Evolutionary conservation across 2,888 invertebrate species (phyloP).

Genomic region (Ennomos erosarius): DNA sequence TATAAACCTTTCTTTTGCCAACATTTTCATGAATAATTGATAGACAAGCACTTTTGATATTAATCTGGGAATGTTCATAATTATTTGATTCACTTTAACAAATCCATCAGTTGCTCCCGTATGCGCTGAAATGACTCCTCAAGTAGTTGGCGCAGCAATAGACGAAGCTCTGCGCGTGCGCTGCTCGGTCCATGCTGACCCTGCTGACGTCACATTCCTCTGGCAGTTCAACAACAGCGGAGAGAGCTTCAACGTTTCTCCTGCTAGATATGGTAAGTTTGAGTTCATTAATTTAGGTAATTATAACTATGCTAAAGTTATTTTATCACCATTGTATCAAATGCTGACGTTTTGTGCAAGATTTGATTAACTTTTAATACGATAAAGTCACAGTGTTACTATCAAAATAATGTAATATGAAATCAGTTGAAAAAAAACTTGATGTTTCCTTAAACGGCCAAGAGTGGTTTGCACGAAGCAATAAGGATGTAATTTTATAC

Average conservation of each 20-base stretch:
- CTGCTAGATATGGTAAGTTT: slow-evolving; percentile 83
- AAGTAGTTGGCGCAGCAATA: slow-evolving; percentile 93
- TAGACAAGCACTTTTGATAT: neutral
- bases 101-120: slow-evolving; percentile 90
- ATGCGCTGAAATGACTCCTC: slow-evolving; percentile 89
- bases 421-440: too few species aligned
- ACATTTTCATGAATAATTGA: neutral
- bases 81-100: neutral
- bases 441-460: too few species aligned
- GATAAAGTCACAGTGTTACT: too few species aligned
- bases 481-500: too few species aligned
- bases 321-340: too few species aligned
- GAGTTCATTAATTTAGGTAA: too few species aligned
- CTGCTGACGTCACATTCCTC: slow-evolving; percentile 92
- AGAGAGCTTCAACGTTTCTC: slow-evolving; percentile 93
- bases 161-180: slow-evolving; percentile 93
- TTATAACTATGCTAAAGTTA: too few species aligned
- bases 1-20: neutral
- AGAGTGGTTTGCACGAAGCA: too few species aligned
- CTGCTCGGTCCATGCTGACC: slow-evolving; percentile 95
- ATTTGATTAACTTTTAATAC: too few species aligned
- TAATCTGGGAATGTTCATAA: neutral
- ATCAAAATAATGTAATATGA: too few species aligned
- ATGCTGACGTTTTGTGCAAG: too few species aligned
- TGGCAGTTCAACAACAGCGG: slow-evolving; percentile 97